Percentiles rank a stretch among this genome's conserved stretches.
Evolutionary conservation across 2,888 invertebrate species (phyloP).

Genomic region (Antitype chi): DNA sequence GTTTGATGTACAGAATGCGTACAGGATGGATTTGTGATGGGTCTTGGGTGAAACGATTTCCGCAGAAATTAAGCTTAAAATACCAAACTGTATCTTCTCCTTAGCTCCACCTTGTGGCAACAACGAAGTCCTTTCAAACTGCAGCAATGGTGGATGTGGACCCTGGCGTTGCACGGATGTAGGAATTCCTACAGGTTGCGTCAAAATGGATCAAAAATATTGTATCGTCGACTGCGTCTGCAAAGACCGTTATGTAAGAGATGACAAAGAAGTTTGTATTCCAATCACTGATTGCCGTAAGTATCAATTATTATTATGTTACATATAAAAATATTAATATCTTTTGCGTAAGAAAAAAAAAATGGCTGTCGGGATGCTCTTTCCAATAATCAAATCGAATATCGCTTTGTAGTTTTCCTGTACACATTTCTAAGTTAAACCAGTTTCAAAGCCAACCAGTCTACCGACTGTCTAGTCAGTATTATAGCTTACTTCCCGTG

Average conservation of each 20-base stretch:
- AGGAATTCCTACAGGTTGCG: slow-evolving; percentile 58
- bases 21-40: not conserved
- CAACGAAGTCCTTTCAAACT: slow-evolving; percentile 47
- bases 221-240: slow-evolving; percentile 65
- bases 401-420: no score
- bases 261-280: slow-evolving; percentile 65
- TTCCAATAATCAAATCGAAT: not conserved
- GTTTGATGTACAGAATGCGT: not conserved
- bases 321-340: no score
- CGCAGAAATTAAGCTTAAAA: not conserved
- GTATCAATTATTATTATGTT: slow-evolving; percentile 30
- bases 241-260: slow-evolving; percentile 58
- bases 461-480: no score
- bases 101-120: slow-evolving; percentile 45
- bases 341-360: no score
- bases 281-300: slow-evolving; percentile 68
- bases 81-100: not conserved
- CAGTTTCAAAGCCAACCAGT: no score
- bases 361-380: not conserved
- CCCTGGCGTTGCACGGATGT: slow-evolving; percentile 71
- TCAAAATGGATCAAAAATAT: slow-evolving; percentile 54
- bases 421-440: no score
- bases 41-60: not conserved
- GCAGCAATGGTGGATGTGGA: slow-evolving; percentile 65
- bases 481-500: no score